Evolutionary conservation across 2,113 vertebrate genomes (phyloP).

Genomic region (Gopherus flavomarginatus): DNA sequence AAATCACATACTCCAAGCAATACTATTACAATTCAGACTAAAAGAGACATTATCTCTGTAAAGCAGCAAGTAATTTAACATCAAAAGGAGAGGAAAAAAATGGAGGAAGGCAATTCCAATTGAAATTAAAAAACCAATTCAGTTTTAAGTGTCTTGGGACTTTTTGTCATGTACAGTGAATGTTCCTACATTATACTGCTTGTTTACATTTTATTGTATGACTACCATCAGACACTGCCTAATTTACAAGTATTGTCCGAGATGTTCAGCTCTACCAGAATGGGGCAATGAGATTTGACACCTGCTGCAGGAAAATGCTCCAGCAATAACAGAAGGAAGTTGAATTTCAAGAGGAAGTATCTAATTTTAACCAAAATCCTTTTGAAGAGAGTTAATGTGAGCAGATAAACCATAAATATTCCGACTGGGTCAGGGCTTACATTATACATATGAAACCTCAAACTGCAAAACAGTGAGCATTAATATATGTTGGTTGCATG

Average conservation of each 20-base stretch:
- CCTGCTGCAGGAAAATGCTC: not conserved
- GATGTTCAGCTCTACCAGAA: not conserved
- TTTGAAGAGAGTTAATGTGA: not conserved
- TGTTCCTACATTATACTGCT: not conserved
- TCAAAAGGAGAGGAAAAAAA: not conserved
- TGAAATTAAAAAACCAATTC: not conserved
- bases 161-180: not conserved
- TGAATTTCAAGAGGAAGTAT: not conserved
- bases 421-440: not conserved
- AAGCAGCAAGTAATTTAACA: not conserved
- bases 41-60: not conserved
- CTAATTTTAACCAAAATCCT: not conserved
- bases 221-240: not conserved
- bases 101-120: not conserved
- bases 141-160: not conserved
- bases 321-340: not conserved
- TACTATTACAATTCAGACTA: not conserved
- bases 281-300: not conserved
- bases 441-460: not conserved
- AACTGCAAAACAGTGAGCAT: fast-evolving
- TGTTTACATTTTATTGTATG: not conserved
- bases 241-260: not conserved
- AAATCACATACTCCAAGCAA: not conserved
- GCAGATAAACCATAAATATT: not conserved
- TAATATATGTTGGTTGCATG: not conserved